phyloP scores from a whole-genome alignment of 2,888 invertebrate genomes.

The Erebia ligea region DNA sequence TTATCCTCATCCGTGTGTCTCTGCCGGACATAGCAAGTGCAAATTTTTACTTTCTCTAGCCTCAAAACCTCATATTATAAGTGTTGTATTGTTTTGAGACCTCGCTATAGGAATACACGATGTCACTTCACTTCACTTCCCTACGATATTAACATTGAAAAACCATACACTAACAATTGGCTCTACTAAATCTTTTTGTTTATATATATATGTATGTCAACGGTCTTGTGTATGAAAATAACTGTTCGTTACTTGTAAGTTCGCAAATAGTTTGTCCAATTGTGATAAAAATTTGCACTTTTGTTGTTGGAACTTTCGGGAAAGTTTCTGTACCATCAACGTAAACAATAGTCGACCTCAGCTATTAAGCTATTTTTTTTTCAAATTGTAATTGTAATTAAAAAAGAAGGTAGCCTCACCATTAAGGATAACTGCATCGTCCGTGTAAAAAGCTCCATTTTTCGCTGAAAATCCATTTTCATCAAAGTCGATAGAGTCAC shows the following conservation, averaged over 20 bases:
- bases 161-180: not conserved
- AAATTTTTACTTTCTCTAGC: constrained; percentile 81
- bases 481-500: constrained; percentile 55
- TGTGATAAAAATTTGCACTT: no score
- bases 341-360: no score
- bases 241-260: no score
- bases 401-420: constrained; percentile 58
- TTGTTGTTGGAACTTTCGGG: no score
- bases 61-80: constrained; percentile 76
- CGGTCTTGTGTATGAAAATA: no score
- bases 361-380: not conserved
- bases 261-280: no score
- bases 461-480: constrained; percentile 64
- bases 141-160: not conserved
- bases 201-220: no score
- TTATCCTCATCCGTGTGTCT: constrained; percentile 22
- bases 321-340: no score
- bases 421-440: constrained; percentile 77
- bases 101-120: constrained; percentile 53
- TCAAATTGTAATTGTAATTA: not conserved
- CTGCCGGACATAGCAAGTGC: constrained; percentile 63
- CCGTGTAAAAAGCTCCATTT: constrained; percentile 71
- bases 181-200: no score
- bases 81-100: constrained; percentile 71
- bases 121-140: constrained; percentile 28